Evolutionary conservation across 2,113 vertebrate genomes (phyloP).

Genomic region (Muntiacus muntjak): DNA sequence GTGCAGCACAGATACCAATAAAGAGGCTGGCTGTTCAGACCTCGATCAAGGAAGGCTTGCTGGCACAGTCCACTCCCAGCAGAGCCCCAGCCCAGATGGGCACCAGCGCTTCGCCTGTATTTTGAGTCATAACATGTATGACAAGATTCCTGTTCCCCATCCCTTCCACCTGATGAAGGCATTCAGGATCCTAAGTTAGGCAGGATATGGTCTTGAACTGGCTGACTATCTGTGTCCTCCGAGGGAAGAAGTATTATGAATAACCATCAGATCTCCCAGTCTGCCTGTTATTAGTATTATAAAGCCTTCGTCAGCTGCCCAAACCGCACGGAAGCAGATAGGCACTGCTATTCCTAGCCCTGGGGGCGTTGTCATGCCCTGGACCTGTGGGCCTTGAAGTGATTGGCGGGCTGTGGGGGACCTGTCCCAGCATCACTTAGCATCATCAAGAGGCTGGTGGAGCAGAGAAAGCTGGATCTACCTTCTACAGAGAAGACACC

Average conservation of each 20-base stretch:
- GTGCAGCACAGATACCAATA: background rate
- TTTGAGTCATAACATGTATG: background rate
- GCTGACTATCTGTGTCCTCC: background rate
- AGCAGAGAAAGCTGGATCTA: background rate
- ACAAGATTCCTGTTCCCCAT: background rate
- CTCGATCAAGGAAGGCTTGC: background rate
- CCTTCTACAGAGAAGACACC: background rate
- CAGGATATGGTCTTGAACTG: background rate
- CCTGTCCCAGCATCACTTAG: background rate
- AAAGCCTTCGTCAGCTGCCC: background rate
- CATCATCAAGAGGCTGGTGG: background rate
- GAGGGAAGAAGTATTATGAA: background rate
- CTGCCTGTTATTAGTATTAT: background rate
- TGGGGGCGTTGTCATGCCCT: background rate
- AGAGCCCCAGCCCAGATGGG: background rate
- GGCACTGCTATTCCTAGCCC: background rate
- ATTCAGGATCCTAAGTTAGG: background rate
- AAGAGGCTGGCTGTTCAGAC: background rate
- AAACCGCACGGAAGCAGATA: accelerated
- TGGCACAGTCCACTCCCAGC: accelerated
- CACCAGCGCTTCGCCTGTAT: accelerated
- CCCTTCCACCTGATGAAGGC: background rate
- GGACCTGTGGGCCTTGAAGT: background rate
- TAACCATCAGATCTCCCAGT: background rate
- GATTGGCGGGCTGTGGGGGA: background rate